phyloP scores from a whole-genome alignment of 2,888 invertebrate species.

The Asteroscopus sphinx region DNA sequence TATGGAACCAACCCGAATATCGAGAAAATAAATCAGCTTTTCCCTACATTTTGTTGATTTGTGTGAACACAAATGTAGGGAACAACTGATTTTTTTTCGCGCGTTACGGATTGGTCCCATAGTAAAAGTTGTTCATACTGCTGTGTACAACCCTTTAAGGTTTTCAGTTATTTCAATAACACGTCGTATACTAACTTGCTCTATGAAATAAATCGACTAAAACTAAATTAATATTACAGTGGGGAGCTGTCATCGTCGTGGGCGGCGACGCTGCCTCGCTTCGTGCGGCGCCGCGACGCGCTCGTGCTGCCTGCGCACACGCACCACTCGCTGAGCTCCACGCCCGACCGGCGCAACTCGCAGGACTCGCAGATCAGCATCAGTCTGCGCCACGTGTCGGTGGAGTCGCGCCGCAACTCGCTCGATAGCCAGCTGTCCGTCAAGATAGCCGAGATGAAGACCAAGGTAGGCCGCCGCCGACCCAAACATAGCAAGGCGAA shows the following conservation, averaged over 20 bases:
- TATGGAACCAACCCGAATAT: no score
- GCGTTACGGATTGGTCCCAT: no score
- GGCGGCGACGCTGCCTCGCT: constrained; percentile 96
- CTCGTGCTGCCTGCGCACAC: constrained; percentile 90
- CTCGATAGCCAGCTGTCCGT: constrained; percentile 96
- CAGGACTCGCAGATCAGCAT: constrained; percentile 93
- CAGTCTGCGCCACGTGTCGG: constrained; percentile 94
- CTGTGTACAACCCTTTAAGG: no score
- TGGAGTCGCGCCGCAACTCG: constrained; percentile 96
- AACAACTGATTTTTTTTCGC: no score
- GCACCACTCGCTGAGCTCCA: constrained; percentile 87
- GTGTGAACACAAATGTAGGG: no score
- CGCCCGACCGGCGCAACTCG: constrained; percentile 91
- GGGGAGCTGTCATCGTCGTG: constrained; percentile 97
- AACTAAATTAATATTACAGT: constrained; percentile 75
- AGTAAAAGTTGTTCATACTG: no score
- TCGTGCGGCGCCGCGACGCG: constrained; percentile 95
- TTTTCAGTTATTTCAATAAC: no score
- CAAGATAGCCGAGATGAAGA: constrained; percentile 95
- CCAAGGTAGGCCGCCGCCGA: constrained; percentile 90
- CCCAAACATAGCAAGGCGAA: constrained; percentile 83
- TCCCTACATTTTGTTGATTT: no score
- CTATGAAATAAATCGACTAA: no score
- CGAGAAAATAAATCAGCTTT: no score
- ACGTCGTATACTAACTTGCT: no score